These are phyloP conservation scores for Coptotermes formosanus DNA, from an alignment of 1,140 invertebrate genomes.

Conservation along the genomic window DNA sequence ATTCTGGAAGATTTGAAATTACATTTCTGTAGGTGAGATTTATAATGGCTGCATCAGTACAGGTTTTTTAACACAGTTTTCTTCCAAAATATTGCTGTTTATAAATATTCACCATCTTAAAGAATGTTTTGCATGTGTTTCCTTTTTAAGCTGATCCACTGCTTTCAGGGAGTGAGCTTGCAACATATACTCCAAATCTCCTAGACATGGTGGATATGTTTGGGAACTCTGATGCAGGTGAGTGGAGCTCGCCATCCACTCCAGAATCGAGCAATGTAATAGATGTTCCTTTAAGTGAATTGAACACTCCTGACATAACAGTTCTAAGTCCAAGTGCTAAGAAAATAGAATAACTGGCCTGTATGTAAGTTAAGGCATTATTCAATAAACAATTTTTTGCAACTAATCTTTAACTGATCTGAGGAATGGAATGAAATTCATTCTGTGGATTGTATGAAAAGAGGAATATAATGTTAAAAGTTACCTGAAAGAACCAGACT, in stretches of 20 bases:
- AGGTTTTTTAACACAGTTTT: no score
- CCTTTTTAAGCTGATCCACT: neutral
- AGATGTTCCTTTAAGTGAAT: neutral
- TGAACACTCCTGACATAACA: slow-evolving; percentile 22
- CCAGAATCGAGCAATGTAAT: neutral
- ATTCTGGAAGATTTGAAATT: no score
- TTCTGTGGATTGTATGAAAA: neutral
- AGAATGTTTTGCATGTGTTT: neutral
- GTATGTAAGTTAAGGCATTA: neutral
- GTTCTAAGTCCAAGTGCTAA: neutral
- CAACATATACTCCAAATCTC: slow-evolving; percentile 20
- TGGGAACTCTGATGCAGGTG: neutral
- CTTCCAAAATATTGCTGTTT: no score
- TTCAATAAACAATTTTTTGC: neutral
- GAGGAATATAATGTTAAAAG: neutral
- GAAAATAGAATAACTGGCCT: neutral
- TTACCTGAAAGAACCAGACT: neutral
- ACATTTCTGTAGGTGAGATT: no score
- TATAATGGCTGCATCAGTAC: no score
- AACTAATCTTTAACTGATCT: neutral
- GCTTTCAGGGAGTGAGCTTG: slow-evolving; percentile 17
- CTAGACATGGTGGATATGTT: slow-evolving; percentile 21
- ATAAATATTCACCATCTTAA: no score
- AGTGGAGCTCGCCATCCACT: neutral
- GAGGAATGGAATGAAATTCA: neutral